Evolutionary conservation across 2,888 invertebrate species (phyloP), one percentile per base, ranked within the genome.

Genomic region (Dicranocentrus wangi): DNA sequence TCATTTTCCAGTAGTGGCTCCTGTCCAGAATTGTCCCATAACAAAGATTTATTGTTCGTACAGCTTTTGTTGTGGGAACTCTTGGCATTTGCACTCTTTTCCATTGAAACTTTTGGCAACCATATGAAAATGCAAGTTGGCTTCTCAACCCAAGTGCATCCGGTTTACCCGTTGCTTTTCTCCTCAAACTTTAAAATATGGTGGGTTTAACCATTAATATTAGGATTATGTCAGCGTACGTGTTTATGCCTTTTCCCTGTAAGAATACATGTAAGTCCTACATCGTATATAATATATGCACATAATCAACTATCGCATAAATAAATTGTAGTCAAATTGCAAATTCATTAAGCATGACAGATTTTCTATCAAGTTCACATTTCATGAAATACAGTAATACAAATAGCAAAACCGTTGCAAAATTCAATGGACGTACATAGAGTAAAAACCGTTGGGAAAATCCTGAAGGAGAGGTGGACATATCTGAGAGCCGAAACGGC

Each of bases 381-480:
- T 42, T 42, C 13, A 42, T 42, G 7, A 42, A 42, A 42, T n/a
- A n/a, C n/a, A n/a, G n/a, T n/a, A 32, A 32, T 32, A 32, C 32
- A 32, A 32, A 32, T 32, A n/a, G n/a, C n/a, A n/a, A n/a, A n/a
- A n/a, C n/a, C n/a, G n/a, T n/a, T n/a, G n/a, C 32, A 32, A 32
- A 3, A 32, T 7, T 32, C 5, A 32, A 51, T 19, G 21, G 25
- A 61, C 71, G 39, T 73, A 73, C 73, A 47, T 42, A 25, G 21
- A 28, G 73, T 2, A 73, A 47, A 65, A 73, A 73, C 28, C 23
- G 28, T 13, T 21, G 47, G 2, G 79, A 71, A 27, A 66, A 66
- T 15, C 61, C 73, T 43, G 63, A 53, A 5, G 73, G 80, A n/a
- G 72, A 80, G 47, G 80, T 58, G 58, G 79, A 55, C 55, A 71